phyloP scores from a whole-genome alignment of 2,888 invertebrate genomes.

The Pollenia angustigena region DNA sequence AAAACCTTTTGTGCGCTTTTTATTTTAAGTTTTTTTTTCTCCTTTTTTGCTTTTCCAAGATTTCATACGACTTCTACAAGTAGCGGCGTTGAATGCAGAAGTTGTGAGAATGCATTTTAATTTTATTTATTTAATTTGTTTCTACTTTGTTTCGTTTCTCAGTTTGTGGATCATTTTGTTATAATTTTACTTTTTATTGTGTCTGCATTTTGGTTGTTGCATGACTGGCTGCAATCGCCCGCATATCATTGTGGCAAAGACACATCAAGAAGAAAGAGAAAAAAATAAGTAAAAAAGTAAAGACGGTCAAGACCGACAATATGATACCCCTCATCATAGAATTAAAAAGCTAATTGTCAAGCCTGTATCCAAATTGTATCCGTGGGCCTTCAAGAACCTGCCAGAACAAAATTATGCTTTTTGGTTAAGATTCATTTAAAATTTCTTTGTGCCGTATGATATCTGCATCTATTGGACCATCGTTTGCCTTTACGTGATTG shows the following conservation, averaged over 20 bases:
- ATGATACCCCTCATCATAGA: too few relatives aligned
- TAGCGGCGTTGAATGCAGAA: slow-evolving; percentile 13
- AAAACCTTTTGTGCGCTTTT: slow-evolving; percentile 46
- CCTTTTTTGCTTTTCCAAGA: slow-evolving; percentile 17
- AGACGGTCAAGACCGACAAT: too few relatives aligned
- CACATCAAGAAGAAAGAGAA: neutral
- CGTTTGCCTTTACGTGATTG: too few relatives aligned
- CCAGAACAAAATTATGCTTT: too few relatives aligned
- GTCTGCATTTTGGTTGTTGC: slow-evolving; percentile 61
- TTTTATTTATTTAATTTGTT: slow-evolving; percentile 30
- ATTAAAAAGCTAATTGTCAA: too few relatives aligned
- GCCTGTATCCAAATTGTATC: too few relatives aligned
- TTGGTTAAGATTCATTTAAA: too few relatives aligned
- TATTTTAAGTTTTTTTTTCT: neutral
- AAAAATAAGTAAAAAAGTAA: neutral
- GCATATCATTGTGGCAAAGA: slow-evolving; percentile 59
- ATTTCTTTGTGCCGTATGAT: too few relatives aligned
- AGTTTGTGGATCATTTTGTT: slow-evolving; percentile 48
- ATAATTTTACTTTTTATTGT: slow-evolving; percentile 59
- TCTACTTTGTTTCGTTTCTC: slow-evolving; percentile 19
- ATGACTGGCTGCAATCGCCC: slow-evolving; percentile 65
- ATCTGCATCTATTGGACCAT: too few relatives aligned
- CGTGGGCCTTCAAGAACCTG: too few relatives aligned
- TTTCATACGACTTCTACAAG: slow-evolving; percentile 35
- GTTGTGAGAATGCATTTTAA: slow-evolving; percentile 57